Evolutionary conservation across 2,113 vertebrate genomes (phyloP), one percentile per base, ranked within the genome.

Genomic region (Callithrix jacchus): DNA sequence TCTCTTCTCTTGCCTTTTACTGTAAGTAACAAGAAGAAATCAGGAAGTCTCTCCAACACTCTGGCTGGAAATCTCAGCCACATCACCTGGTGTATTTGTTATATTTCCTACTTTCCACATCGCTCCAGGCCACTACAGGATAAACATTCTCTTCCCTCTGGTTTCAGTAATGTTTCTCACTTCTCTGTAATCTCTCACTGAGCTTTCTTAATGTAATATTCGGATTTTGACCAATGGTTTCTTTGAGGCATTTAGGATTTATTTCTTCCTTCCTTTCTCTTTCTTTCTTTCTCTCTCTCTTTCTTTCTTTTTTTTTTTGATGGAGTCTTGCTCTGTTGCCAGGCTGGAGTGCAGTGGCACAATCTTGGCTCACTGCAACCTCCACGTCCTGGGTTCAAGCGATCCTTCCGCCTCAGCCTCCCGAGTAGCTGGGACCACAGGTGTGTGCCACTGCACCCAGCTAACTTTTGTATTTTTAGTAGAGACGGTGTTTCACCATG

Each of bases 381-480:
- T 61, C 58, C 9, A 0, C 23, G 3, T 61, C 58, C 58, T 4
- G 1, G 23, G 23, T 61, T 58, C 58, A 61, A 10, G 9, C 23
- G 3, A 11, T 61, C 25, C 58, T 61, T 25, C 58, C 25, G 3
- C 58, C 23, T 61, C 58, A 61, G 23, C 58, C 23, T 61, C 23
- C 23, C 0, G 8, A 27, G 58, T 61, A 25, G 58, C 58, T 61
- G 58, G 23, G 23, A 61, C 58, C 25, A 27, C 23, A 61, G 23
- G 58, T 0, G 58, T 25, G 3, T 4, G 10, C 58, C 58, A 12
- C 58, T 1, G 4, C 1, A 0, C 58, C 23, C 9, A 3, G 58
- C 52, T 52, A 52, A 52, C 17, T 52, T 27, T 27, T 61, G 9
- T 61, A 61, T 61, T 61, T 58, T 58, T 61, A 61, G 58, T 27